phyloP scores from a whole-genome alignment of 2,797 vertebrate species.

The Chromis chromis region DNA sequence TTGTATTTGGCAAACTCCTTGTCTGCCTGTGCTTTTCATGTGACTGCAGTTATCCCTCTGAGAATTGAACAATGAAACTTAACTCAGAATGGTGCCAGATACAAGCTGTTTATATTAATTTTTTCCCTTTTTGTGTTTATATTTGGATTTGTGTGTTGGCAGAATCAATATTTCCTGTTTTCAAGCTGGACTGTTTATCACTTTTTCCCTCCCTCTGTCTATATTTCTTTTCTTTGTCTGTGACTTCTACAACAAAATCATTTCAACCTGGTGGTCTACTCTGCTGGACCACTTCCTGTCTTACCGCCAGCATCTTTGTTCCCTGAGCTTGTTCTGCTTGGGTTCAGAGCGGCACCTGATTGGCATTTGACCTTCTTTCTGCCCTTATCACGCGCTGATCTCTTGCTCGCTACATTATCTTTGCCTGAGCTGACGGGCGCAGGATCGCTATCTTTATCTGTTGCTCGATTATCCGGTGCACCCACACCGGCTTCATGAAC shows the following conservation, averaged over 20 bases:
- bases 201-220: conserved; percentile 4
- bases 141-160: conserved; percentile 47
- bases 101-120: conserved; percentile 35
- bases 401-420: conserved; percentile 66
- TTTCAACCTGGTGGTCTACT: conserved; percentile 30
- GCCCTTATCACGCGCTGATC: conserved; percentile 57
- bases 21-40: conserved; percentile 46
- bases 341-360: conserved; percentile 41
- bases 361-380: conserved; percentile 69
- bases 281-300: conserved; percentile 52
- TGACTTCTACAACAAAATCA: conserved; percentile 15
- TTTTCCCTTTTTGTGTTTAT: conserved; percentile 52
- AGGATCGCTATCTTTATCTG: conserved; percentile 64
- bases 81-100: conserved; percentile 40
- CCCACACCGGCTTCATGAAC: conserved; percentile 47
- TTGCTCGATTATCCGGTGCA: conserved; percentile 58
- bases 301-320: conserved; percentile 50
- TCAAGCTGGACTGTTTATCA: neutral
- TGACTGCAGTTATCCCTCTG: conserved; percentile 43
- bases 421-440: conserved; percentile 34
- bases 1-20: conserved; percentile 88
- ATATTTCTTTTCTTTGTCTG: neutral
- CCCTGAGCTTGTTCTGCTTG: conserved; percentile 29
- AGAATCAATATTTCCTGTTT: conserved; percentile 42
- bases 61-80: conserved; percentile 54